phyloP scores from a whole-genome alignment of 2,113 vertebrate genomes.

The Cyprinus carpio region DNA sequence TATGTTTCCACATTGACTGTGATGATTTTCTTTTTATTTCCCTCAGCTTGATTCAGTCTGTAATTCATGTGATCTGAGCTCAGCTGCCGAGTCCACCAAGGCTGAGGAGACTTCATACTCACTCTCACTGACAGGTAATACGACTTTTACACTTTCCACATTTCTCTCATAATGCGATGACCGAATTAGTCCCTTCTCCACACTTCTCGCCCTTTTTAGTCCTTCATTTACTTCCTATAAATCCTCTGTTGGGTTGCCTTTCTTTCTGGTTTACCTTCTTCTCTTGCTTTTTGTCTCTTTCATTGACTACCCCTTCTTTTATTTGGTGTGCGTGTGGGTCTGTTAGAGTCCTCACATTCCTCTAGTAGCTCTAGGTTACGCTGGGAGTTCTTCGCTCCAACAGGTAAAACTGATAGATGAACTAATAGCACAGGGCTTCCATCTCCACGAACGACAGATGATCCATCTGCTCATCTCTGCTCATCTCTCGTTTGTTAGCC shows the following conservation, averaged over 20 bases:
- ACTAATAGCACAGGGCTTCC: neutral
- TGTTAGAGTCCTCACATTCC: slow-evolving; percentile 55
- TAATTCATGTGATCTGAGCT: slow-evolving; percentile 49
- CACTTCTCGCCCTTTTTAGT: neutral
- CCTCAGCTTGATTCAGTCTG: slow-evolving; percentile 40
- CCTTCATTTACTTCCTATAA: neutral
- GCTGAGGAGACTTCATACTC: slow-evolving; percentile 59
- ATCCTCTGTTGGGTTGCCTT: neutral
- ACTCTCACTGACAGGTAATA: slow-evolving; percentile 71
- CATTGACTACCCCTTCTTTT: slow-evolving; percentile 4
- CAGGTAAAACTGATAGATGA: slow-evolving; percentile 77
- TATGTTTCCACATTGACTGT: neutral
- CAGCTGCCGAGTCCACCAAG: slow-evolving; percentile 32
- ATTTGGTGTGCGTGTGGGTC: slow-evolving; percentile 21
- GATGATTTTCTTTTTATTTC: slow-evolving; percentile 51
- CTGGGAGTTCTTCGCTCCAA: slow-evolving; percentile 82
- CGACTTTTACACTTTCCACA: slow-evolving; percentile 9
- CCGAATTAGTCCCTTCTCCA: neutral
- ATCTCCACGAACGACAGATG: neutral
- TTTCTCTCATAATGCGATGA: neutral
- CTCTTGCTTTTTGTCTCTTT: slow-evolving; percentile 29
- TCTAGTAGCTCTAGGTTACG: slow-evolving; percentile 80
- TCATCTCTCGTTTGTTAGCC: slow-evolving; percentile 32
- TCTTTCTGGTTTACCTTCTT: slow-evolving; percentile 31
- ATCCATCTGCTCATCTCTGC: slow-evolving; percentile 2